A percentile compares a stretch with the other conserved stretches of the same genome.
Evolutionary conservation across 2,888 invertebrate species (phyloP).

Genomic region (Conus canariensis): DNA sequence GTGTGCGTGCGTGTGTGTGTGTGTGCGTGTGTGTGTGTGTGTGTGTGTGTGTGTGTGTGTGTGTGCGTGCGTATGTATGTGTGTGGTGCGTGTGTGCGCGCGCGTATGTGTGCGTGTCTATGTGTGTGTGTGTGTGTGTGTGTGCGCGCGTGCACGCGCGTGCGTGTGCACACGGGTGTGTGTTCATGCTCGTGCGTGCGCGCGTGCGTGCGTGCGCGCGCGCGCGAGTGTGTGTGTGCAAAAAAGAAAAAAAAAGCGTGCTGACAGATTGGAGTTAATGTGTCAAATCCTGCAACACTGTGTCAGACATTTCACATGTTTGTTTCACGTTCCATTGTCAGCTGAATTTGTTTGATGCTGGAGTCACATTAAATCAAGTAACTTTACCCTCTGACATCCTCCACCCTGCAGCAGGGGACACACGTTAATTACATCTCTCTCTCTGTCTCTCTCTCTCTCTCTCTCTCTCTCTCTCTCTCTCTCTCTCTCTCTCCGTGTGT

Average conservation of each 20-base stretch:
- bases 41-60: not conserved
- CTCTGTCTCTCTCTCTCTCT: too few species aligned
- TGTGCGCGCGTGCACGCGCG: not conserved
- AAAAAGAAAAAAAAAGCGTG: too few species aligned
- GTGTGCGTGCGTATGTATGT: not conserved
- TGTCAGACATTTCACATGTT: too few species aligned
- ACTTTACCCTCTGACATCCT: too few species aligned
- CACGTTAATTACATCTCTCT: not conserved
- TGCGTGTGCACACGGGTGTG: not conserved
- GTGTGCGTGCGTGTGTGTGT: slow-evolving; percentile 7
- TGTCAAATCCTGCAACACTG: too few species aligned
- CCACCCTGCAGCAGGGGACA: too few species aligned
- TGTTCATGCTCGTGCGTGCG: not conserved
- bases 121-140: not conserved
- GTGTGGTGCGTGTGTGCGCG: not conserved
- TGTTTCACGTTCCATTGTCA: too few species aligned
- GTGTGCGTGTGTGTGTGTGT: slow-evolving; percentile 25
- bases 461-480: too few species aligned
- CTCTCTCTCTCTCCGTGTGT: too few species aligned
- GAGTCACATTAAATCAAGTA: not conserved
- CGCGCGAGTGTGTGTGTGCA: not conserved
- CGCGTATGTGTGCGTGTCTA: not conserved
- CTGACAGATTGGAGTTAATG: too few species aligned
- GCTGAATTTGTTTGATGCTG: not conserved
- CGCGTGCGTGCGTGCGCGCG: not conserved